These are phyloP conservation scores for Protobothrops flavoviridis DNA, from an alignment of 2,113 vertebrate genomes.

Conservation along the genomic window DNA sequence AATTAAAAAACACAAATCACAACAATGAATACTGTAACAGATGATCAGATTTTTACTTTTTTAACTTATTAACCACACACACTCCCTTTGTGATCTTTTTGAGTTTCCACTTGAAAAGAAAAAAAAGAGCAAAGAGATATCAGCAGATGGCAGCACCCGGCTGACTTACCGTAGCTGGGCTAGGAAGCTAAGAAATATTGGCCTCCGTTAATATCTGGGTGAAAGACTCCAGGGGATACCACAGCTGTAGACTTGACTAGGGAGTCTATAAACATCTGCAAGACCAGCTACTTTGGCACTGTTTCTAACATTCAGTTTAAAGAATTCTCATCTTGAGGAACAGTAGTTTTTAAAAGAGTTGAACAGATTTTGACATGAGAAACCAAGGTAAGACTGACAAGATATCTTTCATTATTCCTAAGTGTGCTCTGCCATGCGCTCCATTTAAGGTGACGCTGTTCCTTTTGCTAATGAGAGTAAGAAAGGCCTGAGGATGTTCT, in stretches of 20 bases:
- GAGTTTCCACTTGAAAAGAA: background rate
- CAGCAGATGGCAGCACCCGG: background rate
- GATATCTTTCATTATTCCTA: background rate
- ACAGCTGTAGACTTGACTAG: background rate
- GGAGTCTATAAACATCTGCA: background rate
- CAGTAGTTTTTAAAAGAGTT: background rate
- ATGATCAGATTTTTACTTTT: background rate
- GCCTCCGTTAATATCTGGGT: background rate
- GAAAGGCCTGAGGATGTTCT: background rate
- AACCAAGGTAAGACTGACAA: too few relatives aligned
- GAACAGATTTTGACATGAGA: background rate
- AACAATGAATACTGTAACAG: background rate
- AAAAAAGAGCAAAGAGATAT: background rate
- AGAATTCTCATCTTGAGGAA: background rate
- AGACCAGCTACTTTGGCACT: background rate
- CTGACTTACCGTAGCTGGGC: background rate
- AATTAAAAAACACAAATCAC: background rate
- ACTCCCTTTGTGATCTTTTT: background rate
- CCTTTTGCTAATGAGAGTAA: background rate
- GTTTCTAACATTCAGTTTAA: background rate
- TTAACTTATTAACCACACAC: background rate
- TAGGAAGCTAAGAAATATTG: background rate
- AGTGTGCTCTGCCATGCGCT: too few relatives aligned
- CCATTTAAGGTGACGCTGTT: background rate
- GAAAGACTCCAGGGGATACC: background rate